phyloP scores from a whole-genome alignment of 2,797 vertebrate species.

The Crenichthys baileyi region DNA sequence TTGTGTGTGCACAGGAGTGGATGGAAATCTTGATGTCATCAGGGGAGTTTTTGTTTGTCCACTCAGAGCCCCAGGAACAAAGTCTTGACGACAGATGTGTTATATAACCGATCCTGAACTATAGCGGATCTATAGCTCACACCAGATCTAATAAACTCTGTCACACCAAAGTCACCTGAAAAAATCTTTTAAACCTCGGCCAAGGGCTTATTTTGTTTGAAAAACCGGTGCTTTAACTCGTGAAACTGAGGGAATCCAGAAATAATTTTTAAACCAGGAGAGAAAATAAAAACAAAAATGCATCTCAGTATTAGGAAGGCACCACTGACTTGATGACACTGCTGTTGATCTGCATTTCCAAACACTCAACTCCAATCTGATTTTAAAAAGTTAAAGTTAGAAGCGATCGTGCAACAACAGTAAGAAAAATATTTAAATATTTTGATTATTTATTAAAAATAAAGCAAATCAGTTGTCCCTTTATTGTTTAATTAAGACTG shows the following conservation, averaged over 20 bases:
- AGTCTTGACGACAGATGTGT: conserved; percentile 67
- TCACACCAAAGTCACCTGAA: conserved; percentile 32
- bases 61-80: conserved; percentile 48
- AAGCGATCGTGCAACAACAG: no score
- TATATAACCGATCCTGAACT: conserved; percentile 52
- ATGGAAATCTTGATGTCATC: conserved; percentile 69
- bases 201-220: conserved; percentile 31
- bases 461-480: no score
- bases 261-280: conserved; percentile 27
- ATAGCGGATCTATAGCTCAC: conserved; percentile 31
- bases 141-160: conserved; percentile 28
- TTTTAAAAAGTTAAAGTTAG: no score
- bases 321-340: neutral
- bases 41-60: conserved; percentile 63
- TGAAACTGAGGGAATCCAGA: conserved; percentile 23
- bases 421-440: no score
- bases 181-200: conserved; percentile 35
- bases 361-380: no score
- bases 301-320: neutral
- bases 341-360: neutral
- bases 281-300: conserved; percentile 10
- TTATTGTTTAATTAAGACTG: no score
- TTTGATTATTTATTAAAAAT: no score
- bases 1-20: conserved; percentile 37
- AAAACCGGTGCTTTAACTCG: conserved; percentile 33